Percentiles rank a stretch among this genome's conserved stretches.
These are phyloP conservation scores for Cuniculus paca DNA, from an alignment of 2,797 vertebrate species.

Conservation along the genomic window DNA sequence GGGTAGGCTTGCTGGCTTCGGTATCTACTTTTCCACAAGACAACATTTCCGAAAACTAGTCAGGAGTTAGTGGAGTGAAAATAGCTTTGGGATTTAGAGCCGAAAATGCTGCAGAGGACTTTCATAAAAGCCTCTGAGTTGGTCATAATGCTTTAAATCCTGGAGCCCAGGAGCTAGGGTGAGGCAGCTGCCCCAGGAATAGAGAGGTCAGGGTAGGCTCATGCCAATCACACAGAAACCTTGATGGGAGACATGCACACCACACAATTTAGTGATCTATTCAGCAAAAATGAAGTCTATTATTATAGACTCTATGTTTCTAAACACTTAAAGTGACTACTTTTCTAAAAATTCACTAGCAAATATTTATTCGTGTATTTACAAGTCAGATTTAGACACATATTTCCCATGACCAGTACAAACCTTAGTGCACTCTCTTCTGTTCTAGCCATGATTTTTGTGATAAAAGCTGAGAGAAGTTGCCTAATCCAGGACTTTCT, in stretches of 20 bases:
- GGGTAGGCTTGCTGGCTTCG: constrained; percentile 79
- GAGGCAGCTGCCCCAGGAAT: not conserved
- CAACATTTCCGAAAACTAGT: not conserved
- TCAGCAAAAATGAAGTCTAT: not conserved
- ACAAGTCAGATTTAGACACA: not conserved
- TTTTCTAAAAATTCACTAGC: constrained; percentile 1
- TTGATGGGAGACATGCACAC: not conserved
- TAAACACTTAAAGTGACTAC: not conserved
- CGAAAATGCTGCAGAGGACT: not conserved
- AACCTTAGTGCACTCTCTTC: not conserved
- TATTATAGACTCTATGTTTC: not conserved
- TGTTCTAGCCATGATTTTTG: not conserved
- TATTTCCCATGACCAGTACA: not conserved
- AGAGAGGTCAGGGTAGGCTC: not conserved
- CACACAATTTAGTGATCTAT: not conserved
- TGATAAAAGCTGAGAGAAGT: not conserved
- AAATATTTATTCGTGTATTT: constrained; percentile 8
- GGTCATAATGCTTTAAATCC: not conserved
- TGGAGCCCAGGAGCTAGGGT: not conserved
- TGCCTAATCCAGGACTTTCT: not conserved
- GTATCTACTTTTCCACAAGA: not conserved
- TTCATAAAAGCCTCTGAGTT: not conserved
- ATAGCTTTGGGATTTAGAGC: not conserved
- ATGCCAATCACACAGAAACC: not conserved
- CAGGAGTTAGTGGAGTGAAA: not conserved